These are phyloP conservation scores for Abscondita cerata DNA, from an alignment of 2,888 invertebrate genomes.

Conservation along the genomic window DNA sequence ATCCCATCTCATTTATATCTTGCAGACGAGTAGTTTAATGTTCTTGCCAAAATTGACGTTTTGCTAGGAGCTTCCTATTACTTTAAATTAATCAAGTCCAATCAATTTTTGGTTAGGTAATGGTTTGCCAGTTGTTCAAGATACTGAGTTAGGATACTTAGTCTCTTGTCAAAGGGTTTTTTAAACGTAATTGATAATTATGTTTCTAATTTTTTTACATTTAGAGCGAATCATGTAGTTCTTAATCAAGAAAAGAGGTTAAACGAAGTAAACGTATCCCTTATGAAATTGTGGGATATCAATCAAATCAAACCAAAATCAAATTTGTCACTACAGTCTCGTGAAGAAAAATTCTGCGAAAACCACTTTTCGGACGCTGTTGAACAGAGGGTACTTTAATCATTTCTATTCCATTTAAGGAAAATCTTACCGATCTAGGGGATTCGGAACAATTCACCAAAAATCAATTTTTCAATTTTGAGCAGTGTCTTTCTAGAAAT, in stretches of 20 bases:
- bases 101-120: not conserved
- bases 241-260: too few relatives aligned
- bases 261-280: too few relatives aligned
- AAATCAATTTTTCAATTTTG: too few relatives aligned
- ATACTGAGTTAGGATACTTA: not conserved
- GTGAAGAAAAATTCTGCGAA: too few relatives aligned
- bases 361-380: not conserved
- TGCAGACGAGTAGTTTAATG: not conserved
- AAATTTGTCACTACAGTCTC: not conserved
- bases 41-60: too few relatives aligned
- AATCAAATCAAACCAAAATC: not conserved
- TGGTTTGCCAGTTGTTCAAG: not conserved
- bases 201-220: not conserved
- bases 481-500: not conserved
- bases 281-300: too few relatives aligned
- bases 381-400: not conserved
- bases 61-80: not conserved
- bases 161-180: too few relatives aligned
- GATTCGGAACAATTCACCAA: too few relatives aligned
- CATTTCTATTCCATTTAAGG: not conserved
- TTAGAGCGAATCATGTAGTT: too few relatives aligned
- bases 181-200: too few relatives aligned
- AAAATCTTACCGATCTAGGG: too few relatives aligned
- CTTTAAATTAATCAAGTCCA: not conserved
- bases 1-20: slow-evolving; percentile 1